Conservation (phyloP, 1,140 invertebrate genomes). For the Drosophila watanabei region DNA sequence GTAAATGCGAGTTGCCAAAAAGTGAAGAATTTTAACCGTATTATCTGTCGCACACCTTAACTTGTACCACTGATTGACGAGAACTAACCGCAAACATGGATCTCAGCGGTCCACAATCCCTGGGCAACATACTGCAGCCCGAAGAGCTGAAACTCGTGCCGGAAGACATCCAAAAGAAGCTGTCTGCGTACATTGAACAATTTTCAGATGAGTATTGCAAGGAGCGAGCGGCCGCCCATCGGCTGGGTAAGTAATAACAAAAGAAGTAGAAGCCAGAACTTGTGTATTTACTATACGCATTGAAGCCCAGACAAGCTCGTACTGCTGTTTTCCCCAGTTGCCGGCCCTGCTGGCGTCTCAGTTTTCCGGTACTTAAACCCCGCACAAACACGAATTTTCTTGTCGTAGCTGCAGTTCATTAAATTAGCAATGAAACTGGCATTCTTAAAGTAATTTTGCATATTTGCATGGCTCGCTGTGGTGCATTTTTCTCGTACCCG, state of each 20-base stretch:
- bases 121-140: slow-evolving; percentile 61
- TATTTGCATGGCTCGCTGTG: not conserved
- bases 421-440: not conserved
- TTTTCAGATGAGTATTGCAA: slow-evolving; percentile 67
- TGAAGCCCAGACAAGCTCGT: not conserved
- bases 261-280: not conserved
- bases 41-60: not conserved
- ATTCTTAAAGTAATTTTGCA: not conserved
- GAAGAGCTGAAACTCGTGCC: slow-evolving; percentile 75
- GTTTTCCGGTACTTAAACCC: not conserved
- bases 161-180: slow-evolving; percentile 86
- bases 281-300: not conserved
- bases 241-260: slow-evolving; percentile 46
- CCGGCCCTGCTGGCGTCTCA: not conserved
- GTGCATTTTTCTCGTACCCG: slow-evolving; percentile 5
- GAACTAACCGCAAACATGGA: slow-evolving; percentile 56
- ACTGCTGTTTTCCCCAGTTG: not conserved
- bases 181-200: slow-evolving; percentile 86
- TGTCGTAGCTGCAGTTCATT: not conserved
- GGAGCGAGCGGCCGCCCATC: slow-evolving; percentile 42
- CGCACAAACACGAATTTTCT: not conserved
- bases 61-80: slow-evolving; percentile 14
- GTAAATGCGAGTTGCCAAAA: not conserved
- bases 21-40: too few relatives aligned
- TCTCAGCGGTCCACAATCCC: slow-evolving; percentile 69